Evolutionary conservation across 2,888 invertebrate genomes (phyloP).

Genomic region (Tetragonisca angustula): DNA sequence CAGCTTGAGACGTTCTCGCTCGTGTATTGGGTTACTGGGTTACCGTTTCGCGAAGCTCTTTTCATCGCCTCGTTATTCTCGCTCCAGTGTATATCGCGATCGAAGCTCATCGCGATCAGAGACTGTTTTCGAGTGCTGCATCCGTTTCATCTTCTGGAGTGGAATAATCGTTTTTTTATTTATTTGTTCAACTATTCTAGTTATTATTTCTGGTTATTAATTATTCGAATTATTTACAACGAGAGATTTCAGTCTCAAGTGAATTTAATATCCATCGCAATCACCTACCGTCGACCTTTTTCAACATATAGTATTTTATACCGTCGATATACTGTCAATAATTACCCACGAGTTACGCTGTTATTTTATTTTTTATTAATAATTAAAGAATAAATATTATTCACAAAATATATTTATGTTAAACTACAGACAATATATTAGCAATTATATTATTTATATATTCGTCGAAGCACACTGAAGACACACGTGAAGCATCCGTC

Average conservation of each 20-base stretch:
- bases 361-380: no score
- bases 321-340: not conserved
- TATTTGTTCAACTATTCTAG: not conserved
- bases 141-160: not conserved
- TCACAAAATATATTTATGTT: no score
- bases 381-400: no score
- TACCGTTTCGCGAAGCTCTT: constrained; percentile 38
- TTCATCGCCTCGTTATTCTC: constrained; percentile 28
- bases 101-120: not conserved
- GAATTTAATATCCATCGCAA: not conserved
- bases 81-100: not conserved
- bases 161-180: not conserved
- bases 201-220: no score
- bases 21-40: constrained; percentile 64
- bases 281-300: no score
- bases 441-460: no score
- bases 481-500: no score
- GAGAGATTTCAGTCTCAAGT: not conserved
- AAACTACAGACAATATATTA: no score
- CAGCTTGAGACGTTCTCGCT: constrained; percentile 25
- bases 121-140: not conserved
- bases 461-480: no score
- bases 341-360: not conserved
- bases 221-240: not conserved
- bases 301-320: no score